Evolutionary conservation across 2,888 invertebrate genomes (phyloP).

Genomic region (Hemicrepidius hirtus): DNA sequence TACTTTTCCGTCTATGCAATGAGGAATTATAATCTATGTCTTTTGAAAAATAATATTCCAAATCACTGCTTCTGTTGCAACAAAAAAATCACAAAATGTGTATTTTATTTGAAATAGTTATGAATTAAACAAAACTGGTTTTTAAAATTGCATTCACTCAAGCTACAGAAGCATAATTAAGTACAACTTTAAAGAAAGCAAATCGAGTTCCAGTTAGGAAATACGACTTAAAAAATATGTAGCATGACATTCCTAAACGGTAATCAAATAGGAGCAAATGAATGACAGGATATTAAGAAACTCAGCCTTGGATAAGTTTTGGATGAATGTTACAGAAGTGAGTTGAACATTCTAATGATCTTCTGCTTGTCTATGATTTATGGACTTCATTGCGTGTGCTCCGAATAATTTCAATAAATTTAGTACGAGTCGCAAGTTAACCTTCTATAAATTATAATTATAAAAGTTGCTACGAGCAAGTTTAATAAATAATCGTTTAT

Average conservation of each 20-base stretch:
- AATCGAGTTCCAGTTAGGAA: conserved; percentile 17
- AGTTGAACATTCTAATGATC: background rate
- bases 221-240: conserved; percentile 14
- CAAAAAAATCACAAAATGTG: background rate
- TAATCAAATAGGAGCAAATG: conserved; percentile 27
- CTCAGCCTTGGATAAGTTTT: conserved; percentile 20
- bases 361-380: conserved; percentile 16
- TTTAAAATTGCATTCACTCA: conserved; percentile 10
- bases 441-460: background rate
- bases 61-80: background rate
- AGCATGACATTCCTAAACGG: conserved; percentile 12
- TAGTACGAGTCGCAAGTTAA: background rate
- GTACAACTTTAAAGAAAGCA: conserved; percentile 12
- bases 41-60: too few relatives aligned
- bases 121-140: background rate
- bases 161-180: background rate
- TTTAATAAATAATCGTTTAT: background rate
- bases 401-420: conserved; percentile 4
- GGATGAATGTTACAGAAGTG: conserved; percentile 8
- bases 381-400: background rate
- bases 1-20: too few relatives aligned
- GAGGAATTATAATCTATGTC: too few relatives aligned
- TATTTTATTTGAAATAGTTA: background rate
- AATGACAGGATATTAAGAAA: conserved; percentile 33
- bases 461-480: background rate